phyloP scores from a whole-genome alignment of 2,113 vertebrate genomes.

The Lycaon pictus region DNA sequence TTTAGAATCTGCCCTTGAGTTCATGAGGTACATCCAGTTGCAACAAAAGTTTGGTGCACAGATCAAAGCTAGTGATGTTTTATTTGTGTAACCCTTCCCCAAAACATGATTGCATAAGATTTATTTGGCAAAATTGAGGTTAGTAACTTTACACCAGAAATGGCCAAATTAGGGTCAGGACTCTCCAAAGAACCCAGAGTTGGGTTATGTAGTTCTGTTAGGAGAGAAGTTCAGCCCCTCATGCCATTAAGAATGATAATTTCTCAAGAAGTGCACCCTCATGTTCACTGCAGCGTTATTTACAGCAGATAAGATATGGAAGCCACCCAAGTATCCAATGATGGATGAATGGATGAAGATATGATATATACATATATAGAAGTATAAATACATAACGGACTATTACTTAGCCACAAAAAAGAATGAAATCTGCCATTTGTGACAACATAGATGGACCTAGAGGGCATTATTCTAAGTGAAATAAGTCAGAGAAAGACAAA shows the following conservation, averaged over 20 bases:
- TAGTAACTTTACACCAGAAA: neutral
- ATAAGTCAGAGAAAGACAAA: neutral
- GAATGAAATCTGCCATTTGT: neutral
- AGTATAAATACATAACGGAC: neutral
- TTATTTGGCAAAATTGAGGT: neutral
- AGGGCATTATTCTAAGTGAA: neutral
- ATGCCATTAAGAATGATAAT: no score
- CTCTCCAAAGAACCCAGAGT: neutral
- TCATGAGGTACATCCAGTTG: neutral
- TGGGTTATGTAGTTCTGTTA: fast-evolving
- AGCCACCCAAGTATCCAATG: neutral
- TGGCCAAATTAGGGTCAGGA: no score
- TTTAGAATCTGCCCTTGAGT: neutral
- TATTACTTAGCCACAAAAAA: neutral
- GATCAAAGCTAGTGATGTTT: neutral
- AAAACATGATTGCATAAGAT: neutral
- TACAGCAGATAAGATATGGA: neutral
- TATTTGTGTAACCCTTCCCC: neutral
- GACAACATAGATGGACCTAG: neutral
- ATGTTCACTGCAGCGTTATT: neutral
- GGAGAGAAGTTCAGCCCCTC: neutral
- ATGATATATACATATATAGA: fast-evolving
- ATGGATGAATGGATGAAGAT: neutral
- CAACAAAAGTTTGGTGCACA: neutral
- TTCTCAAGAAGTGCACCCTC: neutral